These are phyloP conservation scores for Catocala fraxini DNA, from an alignment of 2,888 invertebrate genomes.

Conservation along the genomic window DNA sequence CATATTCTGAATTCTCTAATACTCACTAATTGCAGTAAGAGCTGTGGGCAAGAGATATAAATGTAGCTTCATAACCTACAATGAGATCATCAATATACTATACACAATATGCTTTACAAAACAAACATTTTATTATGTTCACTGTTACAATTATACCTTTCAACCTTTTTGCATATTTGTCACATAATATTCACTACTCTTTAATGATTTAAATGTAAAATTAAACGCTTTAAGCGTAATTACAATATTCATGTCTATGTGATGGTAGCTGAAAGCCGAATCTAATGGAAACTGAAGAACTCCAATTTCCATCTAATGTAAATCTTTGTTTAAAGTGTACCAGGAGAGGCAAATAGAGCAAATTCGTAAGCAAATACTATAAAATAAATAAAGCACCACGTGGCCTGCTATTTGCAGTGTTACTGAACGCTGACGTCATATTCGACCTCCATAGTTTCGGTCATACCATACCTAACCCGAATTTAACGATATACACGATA, in stretches of 20 bases:
- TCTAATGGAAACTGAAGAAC: not conserved
- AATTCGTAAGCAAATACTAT: constrained; percentile 38
- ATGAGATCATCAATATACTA: not conserved
- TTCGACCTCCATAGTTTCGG: constrained; percentile 57
- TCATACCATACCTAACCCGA: constrained; percentile 46
- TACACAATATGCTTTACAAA: no score
- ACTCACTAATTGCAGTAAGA: not conserved
- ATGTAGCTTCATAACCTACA: not conserved
- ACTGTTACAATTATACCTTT: no score
- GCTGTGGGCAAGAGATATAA: not conserved
- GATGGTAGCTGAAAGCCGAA: not conserved
- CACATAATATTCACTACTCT: no score
- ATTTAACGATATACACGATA: constrained; percentile 50
- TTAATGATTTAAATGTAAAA: no score
- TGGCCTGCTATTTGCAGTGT: constrained; percentile 51
- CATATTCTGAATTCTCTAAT: constrained; percentile 1
- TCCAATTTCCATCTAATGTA: no score
- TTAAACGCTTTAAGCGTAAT: no score
- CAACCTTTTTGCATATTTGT: no score
- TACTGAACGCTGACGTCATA: constrained; percentile 62
- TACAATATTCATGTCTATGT: not conserved
- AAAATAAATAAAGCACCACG: constrained; percentile 48
- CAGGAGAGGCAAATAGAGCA: not conserved
- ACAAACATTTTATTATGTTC: no score
- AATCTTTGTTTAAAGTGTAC: not conserved